These are phyloP conservation scores for Erpetoichthys calabaricus DNA, from an alignment of 2,797 vertebrate species.

Conservation along the genomic window DNA sequence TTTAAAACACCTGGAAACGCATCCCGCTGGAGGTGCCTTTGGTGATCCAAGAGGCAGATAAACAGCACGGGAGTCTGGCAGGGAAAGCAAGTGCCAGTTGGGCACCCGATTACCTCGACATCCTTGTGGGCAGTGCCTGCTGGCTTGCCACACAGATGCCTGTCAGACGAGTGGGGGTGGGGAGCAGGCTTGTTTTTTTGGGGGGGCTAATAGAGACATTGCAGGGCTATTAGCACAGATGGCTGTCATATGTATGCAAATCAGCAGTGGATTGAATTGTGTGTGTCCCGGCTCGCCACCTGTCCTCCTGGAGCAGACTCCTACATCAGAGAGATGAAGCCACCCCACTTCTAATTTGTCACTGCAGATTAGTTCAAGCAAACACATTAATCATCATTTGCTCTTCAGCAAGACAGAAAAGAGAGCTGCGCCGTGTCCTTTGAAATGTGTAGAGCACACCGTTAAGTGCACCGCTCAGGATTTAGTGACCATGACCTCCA, in stretches of 20 bases:
- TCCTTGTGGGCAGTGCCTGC: too few relatives aligned
- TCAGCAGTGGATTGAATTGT: constrained; percentile 87
- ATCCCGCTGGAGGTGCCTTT: too few relatives aligned
- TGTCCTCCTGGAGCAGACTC: constrained; percentile 67
- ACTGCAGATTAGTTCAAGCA: constrained; percentile 71
- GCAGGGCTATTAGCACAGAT: constrained; percentile 88
- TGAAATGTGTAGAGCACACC: constrained; percentile 25
- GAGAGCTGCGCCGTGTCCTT: constrained; percentile 46
- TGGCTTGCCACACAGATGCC: too few relatives aligned
- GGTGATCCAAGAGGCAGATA: too few relatives aligned
- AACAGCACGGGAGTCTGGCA: too few relatives aligned
- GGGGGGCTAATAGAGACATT: constrained; percentile 79
- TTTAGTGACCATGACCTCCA: too few relatives aligned
- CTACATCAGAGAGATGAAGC: constrained; percentile 46
- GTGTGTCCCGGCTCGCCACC: constrained; percentile 77
- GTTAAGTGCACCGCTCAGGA: too few relatives aligned
- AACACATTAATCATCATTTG: constrained; percentile 83
- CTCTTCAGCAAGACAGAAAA: constrained; percentile 37
- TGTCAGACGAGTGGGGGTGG: too few relatives aligned
- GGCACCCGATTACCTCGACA: too few relatives aligned
- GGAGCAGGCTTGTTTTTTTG: too few relatives aligned
- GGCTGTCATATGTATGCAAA: constrained; percentile 99
- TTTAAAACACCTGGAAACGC: too few relatives aligned
- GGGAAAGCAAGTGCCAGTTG: too few relatives aligned
- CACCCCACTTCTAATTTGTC: constrained; percentile 53